Conservation (phyloP, 2,113 vertebrate species). For the Nerophis ophidion region DNA sequence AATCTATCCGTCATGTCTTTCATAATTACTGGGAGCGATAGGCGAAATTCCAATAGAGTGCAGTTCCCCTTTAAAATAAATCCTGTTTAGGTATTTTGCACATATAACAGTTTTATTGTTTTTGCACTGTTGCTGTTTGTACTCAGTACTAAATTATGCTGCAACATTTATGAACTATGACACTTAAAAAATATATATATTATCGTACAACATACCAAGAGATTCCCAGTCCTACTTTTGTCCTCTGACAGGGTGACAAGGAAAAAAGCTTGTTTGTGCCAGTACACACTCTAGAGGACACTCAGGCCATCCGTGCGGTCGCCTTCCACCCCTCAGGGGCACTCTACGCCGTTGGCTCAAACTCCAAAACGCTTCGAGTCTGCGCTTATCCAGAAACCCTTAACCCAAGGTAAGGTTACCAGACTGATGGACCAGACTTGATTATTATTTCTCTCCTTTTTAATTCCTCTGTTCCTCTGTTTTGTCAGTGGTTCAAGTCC, state of each 20-base stretch:
- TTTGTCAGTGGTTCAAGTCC: conserved; percentile 68
- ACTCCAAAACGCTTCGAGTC: conserved; percentile 94
- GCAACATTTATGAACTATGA: too few species aligned
- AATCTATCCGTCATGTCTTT: too few species aligned
- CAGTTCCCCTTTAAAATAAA: too few species aligned
- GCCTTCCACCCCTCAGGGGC: conserved; percentile 91
- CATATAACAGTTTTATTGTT: too few species aligned
- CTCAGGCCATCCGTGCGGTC: conserved; percentile 93
- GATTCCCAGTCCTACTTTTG: background rate
- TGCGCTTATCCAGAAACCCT: conserved; percentile 90
- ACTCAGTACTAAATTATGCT: too few species aligned
- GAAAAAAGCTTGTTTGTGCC: conserved; percentile 84
- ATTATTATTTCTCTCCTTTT: background rate
- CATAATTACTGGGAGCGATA: too few species aligned
- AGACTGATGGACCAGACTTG: background rate
- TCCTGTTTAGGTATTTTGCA: too few species aligned
- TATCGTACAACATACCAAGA: too few species aligned
- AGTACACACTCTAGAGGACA: conserved; percentile 88
- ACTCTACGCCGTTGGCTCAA: conserved; percentile 93
- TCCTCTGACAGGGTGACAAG: conserved; percentile 73
- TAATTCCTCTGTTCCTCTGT: conserved; percentile 5
- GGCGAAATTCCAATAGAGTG: too few species aligned
- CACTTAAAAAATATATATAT: too few species aligned
- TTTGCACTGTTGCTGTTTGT: too few species aligned
- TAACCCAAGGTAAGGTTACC: conserved; percentile 76